Evolutionary conservation across 2,797 vertebrate genomes (phyloP).

Genomic region (Margarornis squamiger): DNA sequence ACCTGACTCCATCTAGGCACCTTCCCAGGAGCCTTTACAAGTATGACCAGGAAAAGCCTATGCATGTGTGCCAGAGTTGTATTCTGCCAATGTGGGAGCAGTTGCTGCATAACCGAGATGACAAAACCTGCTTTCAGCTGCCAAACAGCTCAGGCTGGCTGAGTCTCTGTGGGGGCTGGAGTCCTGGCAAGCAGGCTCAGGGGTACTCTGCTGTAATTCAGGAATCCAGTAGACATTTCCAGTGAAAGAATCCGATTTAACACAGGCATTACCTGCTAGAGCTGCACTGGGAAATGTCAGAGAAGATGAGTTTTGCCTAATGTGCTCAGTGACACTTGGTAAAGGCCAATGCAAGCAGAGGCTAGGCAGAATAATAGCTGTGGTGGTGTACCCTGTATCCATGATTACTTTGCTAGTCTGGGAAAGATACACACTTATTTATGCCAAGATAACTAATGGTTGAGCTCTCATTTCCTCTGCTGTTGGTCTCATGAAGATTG

Average conservation of each 20-base stretch:
- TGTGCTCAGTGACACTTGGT: background rate
- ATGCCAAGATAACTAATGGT: conserved; percentile 4
- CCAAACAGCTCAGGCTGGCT: background rate
- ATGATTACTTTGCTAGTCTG: background rate
- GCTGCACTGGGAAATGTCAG: background rate
- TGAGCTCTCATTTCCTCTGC: background rate
- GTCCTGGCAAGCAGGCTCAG: background rate
- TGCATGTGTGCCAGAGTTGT: background rate
- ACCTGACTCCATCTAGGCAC: background rate
- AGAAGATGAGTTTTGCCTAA: background rate
- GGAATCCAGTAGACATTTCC: background rate
- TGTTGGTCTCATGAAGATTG: background rate
- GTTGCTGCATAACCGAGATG: background rate
- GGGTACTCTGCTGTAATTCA: background rate
- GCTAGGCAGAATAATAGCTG: background rate
- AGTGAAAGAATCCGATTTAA: background rate
- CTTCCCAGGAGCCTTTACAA: background rate
- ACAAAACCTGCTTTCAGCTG: conserved; percentile 27
- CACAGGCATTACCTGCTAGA: background rate
- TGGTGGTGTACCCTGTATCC: background rate
- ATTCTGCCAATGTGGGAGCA: background rate
- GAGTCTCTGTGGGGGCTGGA: background rate
- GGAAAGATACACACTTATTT: background rate
- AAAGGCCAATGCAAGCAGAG: background rate
- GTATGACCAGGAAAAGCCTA: background rate